Evolutionary conservation across 2,113 vertebrate genomes (phyloP).

Genomic region (Protomyctophum bolini): DNA sequence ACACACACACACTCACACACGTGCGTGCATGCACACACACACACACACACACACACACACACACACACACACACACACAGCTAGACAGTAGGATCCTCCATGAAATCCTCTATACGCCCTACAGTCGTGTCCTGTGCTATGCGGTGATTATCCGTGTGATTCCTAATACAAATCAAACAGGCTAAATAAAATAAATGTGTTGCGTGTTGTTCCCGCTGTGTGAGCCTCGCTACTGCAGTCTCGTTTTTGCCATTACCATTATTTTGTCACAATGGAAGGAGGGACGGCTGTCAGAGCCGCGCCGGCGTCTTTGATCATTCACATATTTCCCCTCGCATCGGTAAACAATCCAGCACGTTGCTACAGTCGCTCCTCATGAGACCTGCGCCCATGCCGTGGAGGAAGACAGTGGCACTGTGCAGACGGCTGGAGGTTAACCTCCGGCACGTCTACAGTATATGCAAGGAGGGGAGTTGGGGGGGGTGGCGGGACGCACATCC

Average conservation of each 20-base stretch:
- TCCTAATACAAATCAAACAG: background rate
- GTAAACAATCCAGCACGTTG: conserved; percentile 59
- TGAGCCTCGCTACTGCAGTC: conserved; percentile 24
- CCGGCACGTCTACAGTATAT: conserved; percentile 63
- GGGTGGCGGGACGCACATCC: conserved; percentile 63
- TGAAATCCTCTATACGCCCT: background rate
- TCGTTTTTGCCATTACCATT: conserved; percentile 44
- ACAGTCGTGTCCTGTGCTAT: conserved; percentile 2
- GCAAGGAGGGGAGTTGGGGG: conserved; percentile 18
- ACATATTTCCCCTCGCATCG: conserved; percentile 31
- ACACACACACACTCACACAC: too few species aligned
- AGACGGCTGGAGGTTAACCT: conserved; percentile 73
- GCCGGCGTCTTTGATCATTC: conserved; percentile 59
- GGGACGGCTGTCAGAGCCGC: conserved; percentile 50
- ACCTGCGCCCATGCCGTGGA: conserved; percentile 37
- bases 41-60: background rate
- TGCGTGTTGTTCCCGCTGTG: conserved; percentile 10
- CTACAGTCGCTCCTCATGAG: conserved; percentile 40
- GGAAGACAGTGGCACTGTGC: conserved; percentile 45
- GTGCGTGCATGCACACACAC: background rate
- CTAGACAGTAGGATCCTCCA: background rate
- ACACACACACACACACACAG: background rate
- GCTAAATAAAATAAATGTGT: conserved; percentile 7
- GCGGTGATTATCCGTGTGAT: conserved; percentile 2
- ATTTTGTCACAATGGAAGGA: conserved; percentile 55